Evolutionary conservation across 2,797 vertebrate genomes (phyloP).

Genomic region (Anguilla megastoma): DNA sequence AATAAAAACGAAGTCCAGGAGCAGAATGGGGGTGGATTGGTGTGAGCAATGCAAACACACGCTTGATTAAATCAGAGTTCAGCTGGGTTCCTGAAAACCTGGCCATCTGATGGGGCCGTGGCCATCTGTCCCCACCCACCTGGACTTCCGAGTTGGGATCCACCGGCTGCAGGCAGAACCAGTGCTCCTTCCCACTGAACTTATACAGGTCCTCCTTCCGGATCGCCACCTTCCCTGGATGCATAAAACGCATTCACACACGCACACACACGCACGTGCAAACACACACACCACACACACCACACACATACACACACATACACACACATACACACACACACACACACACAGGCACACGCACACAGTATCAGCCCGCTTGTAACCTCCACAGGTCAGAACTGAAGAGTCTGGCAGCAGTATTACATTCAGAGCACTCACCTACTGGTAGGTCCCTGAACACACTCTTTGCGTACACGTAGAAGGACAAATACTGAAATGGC

Average conservation of each 20-base stretch:
- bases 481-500: slow-evolving; percentile 96
- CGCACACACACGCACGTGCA: background rate
- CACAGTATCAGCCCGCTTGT: background rate
- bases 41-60: background rate
- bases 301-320: background rate
- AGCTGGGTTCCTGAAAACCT: background rate
- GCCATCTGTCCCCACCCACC: slow-evolving; percentile 66
- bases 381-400: background rate
- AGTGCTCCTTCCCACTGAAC: slow-evolving; percentile 89
- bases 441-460: slow-evolving; percentile 92
- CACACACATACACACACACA: background rate
- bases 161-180: slow-evolving; percentile 92
- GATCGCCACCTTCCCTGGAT: slow-evolving; percentile 91
- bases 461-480: slow-evolving; percentile 95
- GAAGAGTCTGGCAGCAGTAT: too few relatives aligned
- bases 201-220: slow-evolving; percentile 93
- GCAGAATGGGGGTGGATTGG: background rate
- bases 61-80: background rate
- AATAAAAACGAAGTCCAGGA: slow-evolving; percentile 3
- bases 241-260: slow-evolving; percentile 43
- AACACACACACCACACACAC: background rate
- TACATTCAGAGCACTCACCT: slow-evolving; percentile 73
- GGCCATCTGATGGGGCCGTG: background rate
- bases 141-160: slow-evolving; percentile 97
- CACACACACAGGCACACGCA: background rate